These are phyloP conservation scores for Gymnothorax reevesii DNA, from an alignment of 2,797 vertebrate species.

Conservation along the genomic window DNA sequence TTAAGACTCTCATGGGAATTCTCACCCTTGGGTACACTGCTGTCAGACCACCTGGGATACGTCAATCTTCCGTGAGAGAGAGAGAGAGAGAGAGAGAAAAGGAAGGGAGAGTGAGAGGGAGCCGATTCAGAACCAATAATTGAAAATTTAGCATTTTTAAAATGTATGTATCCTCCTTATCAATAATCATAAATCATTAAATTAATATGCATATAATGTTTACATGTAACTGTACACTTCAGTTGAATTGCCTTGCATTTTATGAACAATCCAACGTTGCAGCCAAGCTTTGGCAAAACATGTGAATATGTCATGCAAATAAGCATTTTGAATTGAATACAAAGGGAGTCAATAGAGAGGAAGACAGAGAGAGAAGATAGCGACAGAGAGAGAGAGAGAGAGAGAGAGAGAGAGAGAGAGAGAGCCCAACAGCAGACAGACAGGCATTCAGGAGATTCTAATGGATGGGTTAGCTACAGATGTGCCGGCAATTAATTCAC, in stretches of 20 bases:
- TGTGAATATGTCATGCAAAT: no score
- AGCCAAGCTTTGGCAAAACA: no score
- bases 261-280: no score
- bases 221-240: no score
- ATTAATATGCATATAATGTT: no score
- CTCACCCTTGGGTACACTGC: slow-evolving; percentile 60
- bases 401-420: background rate
- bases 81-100: background rate
- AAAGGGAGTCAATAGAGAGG: background rate
- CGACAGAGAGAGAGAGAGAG: background rate
- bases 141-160: no score
- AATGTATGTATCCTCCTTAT: no score
- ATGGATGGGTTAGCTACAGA: background rate
- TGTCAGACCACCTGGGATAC: slow-evolving; percentile 73
- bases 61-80: background rate
- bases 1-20: slow-evolving; percentile 72
- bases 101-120: no score
- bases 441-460: background rate
- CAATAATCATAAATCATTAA: no score
- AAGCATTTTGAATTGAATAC: no score
- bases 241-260: no score
- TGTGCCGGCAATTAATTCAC: background rate
- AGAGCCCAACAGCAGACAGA: background rate
- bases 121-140: no score
- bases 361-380: background rate